Percentiles rank a stretch among this genome's conserved stretches.
phyloP scores from a whole-genome alignment of 2,888 invertebrate species.

The Drosophila mettleri region DNA sequence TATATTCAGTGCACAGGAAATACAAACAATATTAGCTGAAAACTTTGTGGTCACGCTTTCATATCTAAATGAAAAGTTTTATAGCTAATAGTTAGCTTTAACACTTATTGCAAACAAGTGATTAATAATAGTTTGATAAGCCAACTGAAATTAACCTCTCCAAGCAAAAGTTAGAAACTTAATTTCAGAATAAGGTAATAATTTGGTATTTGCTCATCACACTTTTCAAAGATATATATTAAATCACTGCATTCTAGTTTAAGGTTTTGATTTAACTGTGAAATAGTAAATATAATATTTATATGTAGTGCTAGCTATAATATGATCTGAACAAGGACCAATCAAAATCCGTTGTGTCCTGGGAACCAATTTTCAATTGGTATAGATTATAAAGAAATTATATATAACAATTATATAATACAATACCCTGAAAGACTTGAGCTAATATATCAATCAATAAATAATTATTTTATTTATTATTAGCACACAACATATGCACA shows the following conservation, averaged over 20 bases:
- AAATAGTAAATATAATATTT: neutral
- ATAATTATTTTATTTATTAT: too few relatives aligned
- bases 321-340: too few relatives aligned
- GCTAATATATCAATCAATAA: too few relatives aligned
- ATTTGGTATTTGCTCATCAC: neutral
- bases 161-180: neutral
- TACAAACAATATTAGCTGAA: neutral
- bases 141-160: neutral
- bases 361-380: too few relatives aligned
- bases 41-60: neutral
- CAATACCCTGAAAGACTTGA: too few relatives aligned
- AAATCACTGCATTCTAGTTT: neutral
- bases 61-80: neutral
- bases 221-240: too few relatives aligned
- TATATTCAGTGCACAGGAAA: neutral
- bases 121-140: neutral
- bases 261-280: neutral
- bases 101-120: constrained; percentile 2
- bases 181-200: neutral
- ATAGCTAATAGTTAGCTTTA: neutral
- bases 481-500: too few relatives aligned
- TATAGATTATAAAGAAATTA: too few relatives aligned
- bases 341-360: too few relatives aligned
- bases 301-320: too few relatives aligned
- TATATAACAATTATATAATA: too few relatives aligned